Evolutionary conservation across 2,797 vertebrate species (phyloP).

Genomic region (Orestias chungarensis): DNA sequence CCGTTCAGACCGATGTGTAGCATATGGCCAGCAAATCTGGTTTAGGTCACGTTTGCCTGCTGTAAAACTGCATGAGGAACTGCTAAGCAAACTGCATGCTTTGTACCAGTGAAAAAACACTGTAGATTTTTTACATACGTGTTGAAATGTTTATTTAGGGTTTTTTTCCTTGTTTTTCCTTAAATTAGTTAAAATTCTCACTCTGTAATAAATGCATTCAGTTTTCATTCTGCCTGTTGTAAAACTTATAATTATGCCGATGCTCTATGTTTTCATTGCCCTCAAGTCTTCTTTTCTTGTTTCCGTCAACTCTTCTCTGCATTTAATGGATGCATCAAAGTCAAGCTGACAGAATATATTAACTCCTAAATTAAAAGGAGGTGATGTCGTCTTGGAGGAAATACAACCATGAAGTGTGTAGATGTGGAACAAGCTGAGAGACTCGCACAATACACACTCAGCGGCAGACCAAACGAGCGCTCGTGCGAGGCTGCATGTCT

Average conservation of each 20-base stretch:
- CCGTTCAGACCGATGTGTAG: too few species aligned
- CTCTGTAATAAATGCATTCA: background rate
- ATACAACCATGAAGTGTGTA: background rate
- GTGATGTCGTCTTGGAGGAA: constrained; percentile 5
- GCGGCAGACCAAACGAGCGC: constrained; percentile 24
- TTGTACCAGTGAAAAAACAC: too few species aligned
- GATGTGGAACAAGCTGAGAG: constrained; percentile 3
- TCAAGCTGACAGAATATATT: constrained; percentile 7
- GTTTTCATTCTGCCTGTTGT: background rate
- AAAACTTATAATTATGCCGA: background rate
- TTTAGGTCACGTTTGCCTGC: too few species aligned
- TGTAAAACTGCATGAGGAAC: too few species aligned
- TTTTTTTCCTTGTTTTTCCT: background rate
- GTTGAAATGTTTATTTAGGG: background rate
- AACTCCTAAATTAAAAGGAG: constrained; percentile 10
- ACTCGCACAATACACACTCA: constrained; percentile 2
- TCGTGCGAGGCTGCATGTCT: constrained; percentile 25
- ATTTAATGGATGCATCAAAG: constrained; percentile 7
- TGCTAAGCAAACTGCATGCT: too few species aligned
- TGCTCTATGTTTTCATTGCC: background rate
- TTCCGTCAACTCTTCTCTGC: background rate
- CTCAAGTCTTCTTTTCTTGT: background rate
- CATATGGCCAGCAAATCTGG: too few species aligned
- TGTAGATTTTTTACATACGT: background rate
- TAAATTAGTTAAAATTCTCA: background rate